These are phyloP conservation scores for Saiga tatarica DNA, from an alignment of 2,113 vertebrate species.

Conservation along the genomic window DNA sequence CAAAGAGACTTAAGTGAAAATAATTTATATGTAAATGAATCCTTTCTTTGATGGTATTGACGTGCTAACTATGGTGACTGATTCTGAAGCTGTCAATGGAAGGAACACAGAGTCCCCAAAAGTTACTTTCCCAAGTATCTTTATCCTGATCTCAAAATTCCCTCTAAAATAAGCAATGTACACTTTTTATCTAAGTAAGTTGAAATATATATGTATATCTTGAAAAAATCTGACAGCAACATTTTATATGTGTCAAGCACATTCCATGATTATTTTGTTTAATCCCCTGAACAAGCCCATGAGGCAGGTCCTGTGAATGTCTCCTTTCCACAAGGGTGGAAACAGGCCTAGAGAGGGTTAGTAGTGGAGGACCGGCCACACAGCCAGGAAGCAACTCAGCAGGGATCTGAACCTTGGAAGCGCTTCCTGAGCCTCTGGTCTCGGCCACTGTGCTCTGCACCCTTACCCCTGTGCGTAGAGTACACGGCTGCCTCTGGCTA, in stretches of 20 bases:
- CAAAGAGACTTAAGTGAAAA: conserved; percentile 29
- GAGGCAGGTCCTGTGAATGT: not conserved
- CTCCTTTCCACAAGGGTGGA: not conserved
- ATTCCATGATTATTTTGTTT: not conserved
- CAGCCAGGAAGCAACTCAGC: not conserved
- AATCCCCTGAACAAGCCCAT: not conserved
- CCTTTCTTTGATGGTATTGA: not conserved
- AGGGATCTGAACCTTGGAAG: not conserved
- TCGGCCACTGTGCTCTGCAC: not conserved
- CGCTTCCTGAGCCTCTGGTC: not conserved
- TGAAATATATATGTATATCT: not conserved
- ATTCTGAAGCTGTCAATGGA: not conserved
- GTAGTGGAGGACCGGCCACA: not conserved
- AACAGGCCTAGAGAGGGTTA: not conserved
- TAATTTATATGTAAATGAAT: conserved; percentile 7
- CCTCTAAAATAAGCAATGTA: not conserved
- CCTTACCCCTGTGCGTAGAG: not conserved
- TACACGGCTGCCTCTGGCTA: not conserved
- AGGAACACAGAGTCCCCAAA: not conserved
- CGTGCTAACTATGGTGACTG: not conserved
- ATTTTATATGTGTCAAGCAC: not conserved
- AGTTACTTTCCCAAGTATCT: not conserved
- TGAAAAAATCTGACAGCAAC: not conserved
- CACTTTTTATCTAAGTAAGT: conserved; percentile 1
- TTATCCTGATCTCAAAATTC: conserved; percentile 34